A percentile compares a stretch with the other conserved stretches of the same genome.
Conservation (phyloP, 2,113 vertebrate species). For the Ceuthmochares aereus region DNA sequence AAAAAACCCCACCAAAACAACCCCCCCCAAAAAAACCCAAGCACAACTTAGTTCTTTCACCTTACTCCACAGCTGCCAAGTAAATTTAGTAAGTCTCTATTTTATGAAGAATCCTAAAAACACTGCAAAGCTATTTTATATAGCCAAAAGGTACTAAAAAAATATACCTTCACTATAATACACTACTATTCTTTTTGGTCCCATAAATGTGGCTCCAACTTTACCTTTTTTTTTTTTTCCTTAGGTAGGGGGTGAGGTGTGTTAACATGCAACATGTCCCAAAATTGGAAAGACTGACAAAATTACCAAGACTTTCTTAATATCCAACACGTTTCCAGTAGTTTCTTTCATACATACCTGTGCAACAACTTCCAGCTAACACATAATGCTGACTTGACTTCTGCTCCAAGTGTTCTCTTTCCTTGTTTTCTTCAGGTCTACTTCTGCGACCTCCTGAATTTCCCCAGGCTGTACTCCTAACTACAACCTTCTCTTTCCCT, state of each 20-base stretch:
- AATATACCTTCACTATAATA: slow-evolving; percentile 28
- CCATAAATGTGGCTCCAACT: background rate
- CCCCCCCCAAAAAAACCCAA: background rate
- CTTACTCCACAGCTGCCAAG: slow-evolving; percentile 72
- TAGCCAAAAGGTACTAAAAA: slow-evolving; percentile 63
- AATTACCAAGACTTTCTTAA: background rate
- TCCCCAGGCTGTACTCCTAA: background rate
- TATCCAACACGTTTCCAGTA: background rate
- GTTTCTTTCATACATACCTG: background rate
- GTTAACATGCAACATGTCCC: background rate
- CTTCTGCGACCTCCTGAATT: background rate
- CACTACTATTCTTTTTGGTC: background rate
- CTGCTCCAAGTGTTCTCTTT: background rate
- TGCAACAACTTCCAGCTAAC: background rate
- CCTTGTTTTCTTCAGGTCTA: background rate
- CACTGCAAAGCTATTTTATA: slow-evolving; percentile 67
- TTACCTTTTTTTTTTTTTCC: background rate
- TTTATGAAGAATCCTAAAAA: slow-evolving; percentile 77
- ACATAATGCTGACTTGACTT: background rate
- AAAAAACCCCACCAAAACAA: background rate
- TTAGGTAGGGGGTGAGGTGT: too few species aligned
- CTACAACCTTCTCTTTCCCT: background rate
- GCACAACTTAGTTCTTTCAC: slow-evolving; percentile 64
- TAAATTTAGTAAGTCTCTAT: slow-evolving; percentile 78
- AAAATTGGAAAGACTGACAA: background rate